A percentile compares a stretch with the other conserved stretches of the same genome.
Evolutionary conservation across 2,113 vertebrate species (phyloP).

Genomic region (Ceyx cyanopectus): DNA sequence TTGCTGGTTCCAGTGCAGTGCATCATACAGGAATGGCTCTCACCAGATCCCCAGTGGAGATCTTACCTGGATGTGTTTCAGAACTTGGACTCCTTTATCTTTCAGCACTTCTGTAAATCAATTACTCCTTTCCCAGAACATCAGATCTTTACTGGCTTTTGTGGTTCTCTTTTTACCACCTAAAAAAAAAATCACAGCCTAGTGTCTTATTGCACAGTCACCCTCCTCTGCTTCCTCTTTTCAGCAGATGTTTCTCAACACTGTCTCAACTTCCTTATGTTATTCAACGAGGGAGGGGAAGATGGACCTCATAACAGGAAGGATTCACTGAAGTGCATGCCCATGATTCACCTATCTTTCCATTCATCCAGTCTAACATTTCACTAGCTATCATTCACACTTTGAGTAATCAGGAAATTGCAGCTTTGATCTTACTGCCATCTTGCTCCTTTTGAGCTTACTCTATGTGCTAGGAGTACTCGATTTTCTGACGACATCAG

Average conservation of each 20-base stretch:
- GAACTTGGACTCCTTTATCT: background rate
- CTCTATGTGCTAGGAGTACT: background rate
- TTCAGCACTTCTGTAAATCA: background rate
- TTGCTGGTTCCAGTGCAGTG: background rate
- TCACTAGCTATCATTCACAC: background rate
- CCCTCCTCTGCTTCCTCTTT: background rate
- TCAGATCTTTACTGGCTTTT: background rate
- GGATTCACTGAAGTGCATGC: background rate
- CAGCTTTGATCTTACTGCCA: background rate
- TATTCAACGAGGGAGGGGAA: background rate
- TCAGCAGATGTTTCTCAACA: background rate
- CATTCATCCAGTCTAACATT: background rate
- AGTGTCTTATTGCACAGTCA: background rate
- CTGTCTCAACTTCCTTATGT: background rate
- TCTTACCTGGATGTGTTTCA: background rate
- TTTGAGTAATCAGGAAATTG: background rate
- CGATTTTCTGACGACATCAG: background rate
- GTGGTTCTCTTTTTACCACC: background rate
- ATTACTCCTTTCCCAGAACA: background rate
- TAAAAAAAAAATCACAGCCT: background rate
- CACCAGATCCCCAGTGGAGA: too few relatives aligned
- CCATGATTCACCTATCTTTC: background rate
- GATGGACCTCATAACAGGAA: background rate
- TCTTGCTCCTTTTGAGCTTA: background rate
- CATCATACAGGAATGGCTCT: background rate